Evolutionary conservation across 2,888 invertebrate genomes (phyloP).

Genomic region (Tenodera sinensis): DNA sequence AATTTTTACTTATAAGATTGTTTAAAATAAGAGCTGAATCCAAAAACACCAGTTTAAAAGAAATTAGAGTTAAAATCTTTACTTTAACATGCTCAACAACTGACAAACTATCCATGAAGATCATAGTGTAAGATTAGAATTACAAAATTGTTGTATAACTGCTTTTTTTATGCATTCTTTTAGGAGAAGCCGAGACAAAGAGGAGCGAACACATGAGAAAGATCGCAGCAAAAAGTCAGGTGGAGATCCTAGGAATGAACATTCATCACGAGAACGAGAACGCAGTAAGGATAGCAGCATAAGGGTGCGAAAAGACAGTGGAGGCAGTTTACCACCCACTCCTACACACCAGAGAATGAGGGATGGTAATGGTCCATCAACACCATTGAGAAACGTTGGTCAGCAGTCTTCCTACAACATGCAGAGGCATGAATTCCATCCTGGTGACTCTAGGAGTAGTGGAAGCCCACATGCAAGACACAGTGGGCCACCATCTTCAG

Average conservation of each 20-base stretch:
- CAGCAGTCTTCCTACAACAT: conserved; percentile 1
- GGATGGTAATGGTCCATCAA: conserved; percentile 9
- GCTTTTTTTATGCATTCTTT: not conserved
- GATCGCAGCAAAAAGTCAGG: conserved; percentile 41
- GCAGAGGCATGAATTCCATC: conserved; percentile 13
- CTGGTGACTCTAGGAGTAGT: not conserved
- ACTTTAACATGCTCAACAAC: too few relatives aligned
- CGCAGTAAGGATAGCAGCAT: conserved; percentile 48
- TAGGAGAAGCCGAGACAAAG: conserved; percentile 27
- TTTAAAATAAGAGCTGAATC: too few relatives aligned
- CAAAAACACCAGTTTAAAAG: too few relatives aligned
- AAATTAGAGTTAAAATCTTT: too few relatives aligned
- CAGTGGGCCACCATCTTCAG: not conserved
- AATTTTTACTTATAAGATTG: too few relatives aligned
- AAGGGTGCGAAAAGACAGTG: conserved; percentile 25
- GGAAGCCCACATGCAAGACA: conserved; percentile 7
- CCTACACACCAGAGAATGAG: conserved; percentile 14
- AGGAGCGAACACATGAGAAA: conserved; percentile 40
- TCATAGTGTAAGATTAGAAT: too few relatives aligned
- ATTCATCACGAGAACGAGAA: conserved; percentile 51
- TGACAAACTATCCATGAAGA: too few relatives aligned
- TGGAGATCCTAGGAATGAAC: conserved; percentile 37
- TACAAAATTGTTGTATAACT: not conserved
- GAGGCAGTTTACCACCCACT: conserved; percentile 9
- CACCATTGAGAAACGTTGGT: conserved; percentile 13